phyloP scores from a whole-genome alignment of 1,140 invertebrate genomes.

The Drosophila chauvacae region DNA sequence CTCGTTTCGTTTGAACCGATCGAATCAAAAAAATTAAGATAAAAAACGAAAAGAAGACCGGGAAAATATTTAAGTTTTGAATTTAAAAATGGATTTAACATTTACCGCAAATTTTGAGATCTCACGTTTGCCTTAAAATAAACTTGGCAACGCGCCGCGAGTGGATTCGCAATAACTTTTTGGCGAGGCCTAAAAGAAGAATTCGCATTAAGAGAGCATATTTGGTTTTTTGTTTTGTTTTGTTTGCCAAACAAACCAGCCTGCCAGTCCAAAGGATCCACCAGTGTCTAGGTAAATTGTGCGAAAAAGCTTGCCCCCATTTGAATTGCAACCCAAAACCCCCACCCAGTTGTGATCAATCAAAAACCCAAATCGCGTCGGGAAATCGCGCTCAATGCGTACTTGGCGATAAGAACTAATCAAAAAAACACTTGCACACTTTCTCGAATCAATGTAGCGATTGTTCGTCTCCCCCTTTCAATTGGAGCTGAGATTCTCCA shows the following conservation, averaged over 20 bases:
- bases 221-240: not conserved
- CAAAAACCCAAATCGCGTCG: constrained; percentile 12
- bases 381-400: constrained; percentile 11
- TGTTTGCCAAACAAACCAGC: constrained; percentile 3
- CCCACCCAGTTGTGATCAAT: not conserved
- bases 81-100: constrained; percentile 4
- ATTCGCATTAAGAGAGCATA: constrained; percentile 5
- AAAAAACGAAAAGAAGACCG: not conserved
- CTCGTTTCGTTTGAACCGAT: constrained; percentile 7
- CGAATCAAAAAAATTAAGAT: not conserved
- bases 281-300: constrained; percentile 15
- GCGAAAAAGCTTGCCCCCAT: constrained; percentile 9
- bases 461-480: constrained; percentile 7
- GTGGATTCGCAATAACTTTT: constrained; percentile 6
- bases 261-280: not conserved
- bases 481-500: constrained; percentile 12
- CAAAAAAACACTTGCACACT: constrained; percentile 15
- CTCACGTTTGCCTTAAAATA: not conserved
- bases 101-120: not conserved
- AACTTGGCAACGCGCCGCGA: constrained; percentile 9
- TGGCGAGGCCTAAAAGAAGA: constrained; percentile 9
- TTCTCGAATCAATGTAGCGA: constrained; percentile 21
- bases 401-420: constrained; percentile 34
- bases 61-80: not conserved
- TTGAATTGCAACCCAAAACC: constrained; percentile 6